A percentile compares a stretch with the other conserved stretches of the same genome.
Evolutionary conservation across 1,140 invertebrate species (phyloP).

Genomic region (Scaptomyza hsui): DNA sequence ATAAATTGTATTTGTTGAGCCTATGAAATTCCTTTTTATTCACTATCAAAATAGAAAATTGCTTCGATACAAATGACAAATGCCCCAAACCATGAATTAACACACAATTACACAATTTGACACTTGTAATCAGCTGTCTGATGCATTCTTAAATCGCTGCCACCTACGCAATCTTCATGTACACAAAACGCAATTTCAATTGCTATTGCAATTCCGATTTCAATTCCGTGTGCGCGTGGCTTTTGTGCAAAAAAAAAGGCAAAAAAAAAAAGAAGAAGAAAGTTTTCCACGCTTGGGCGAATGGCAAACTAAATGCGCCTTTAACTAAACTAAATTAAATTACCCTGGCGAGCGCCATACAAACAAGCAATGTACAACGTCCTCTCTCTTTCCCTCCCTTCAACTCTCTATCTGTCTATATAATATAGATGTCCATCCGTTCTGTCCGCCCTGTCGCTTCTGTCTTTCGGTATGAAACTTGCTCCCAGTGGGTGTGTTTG

Average conservation of each 20-base stretch:
- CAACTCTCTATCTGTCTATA: constrained; percentile 8
- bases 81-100: too few relatives aligned
- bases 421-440: constrained; percentile 15
- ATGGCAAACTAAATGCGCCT: constrained; percentile 58
- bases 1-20: too few relatives aligned
- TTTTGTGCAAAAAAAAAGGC: constrained; percentile 39
- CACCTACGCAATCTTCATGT: constrained; percentile 8
- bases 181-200: constrained; percentile 48
- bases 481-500: constrained; percentile 35
- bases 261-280: background rate
- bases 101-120: background rate
- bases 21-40: too few relatives aligned
- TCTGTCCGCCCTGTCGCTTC: background rate
- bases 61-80: too few relatives aligned
- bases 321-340: constrained; percentile 70
- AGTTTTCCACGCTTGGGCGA: constrained; percentile 63
- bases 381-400: background rate
- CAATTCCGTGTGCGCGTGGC: constrained; percentile 22
- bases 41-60: too few relatives aligned
- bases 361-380: constrained; percentile 9
- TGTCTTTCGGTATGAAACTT: constrained; percentile 9
- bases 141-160: constrained; percentile 17
- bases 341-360: constrained; percentile 27
- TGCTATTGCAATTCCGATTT: constrained; percentile 50
- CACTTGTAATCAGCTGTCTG: constrained; percentile 4